Base-by-base conservation (phyloP, 2,797 vertebrate species). In the Eidolon dupreanum region DNA sequence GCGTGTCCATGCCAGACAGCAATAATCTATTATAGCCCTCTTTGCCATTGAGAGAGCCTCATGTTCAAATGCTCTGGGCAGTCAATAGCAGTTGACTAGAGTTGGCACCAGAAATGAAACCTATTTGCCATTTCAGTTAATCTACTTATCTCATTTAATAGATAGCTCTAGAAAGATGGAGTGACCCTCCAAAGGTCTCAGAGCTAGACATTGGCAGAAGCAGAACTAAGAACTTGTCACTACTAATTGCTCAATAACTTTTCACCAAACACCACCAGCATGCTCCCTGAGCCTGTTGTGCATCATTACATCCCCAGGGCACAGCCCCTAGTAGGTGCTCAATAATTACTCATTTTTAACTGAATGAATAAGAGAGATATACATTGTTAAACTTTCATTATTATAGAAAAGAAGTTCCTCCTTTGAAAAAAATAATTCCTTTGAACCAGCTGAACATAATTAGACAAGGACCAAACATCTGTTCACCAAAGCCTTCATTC, bases 401-500 rank as follows among this genome's bases (percentile, higher is more conserved):
- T 43, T 81, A 65, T 70, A 65, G 31, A 70, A 95, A 88, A 92
- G 31, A 81, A 94, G 17, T 33, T 79, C 4, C n/a, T 91, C 63
- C 61, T 85, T 95, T 59, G 36, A 53, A 83, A 84, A 95, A 88
- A 74, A 71, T 17, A 61, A 89, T 49, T 19, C 55, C n/a, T 71
- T 81, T 90, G 51, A 33, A 59, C 65, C 65, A 94, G 43, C 19
- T 91, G 33, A 63, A 75, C 31, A 88, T 81, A 89, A 87, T 78
- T 74, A 92, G 63, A 92, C 33, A 86, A 89, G 36, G 38, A 79
- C 26, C 33, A 83, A 87, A 89, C 5, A 53, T 92, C n/a, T 90
- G 26, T 78, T 96, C 85, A 75, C 43, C 66, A 79, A 95, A 87
- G 57, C 24, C 68, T 94, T 90, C 92, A 88, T 74, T 90, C 66